A percentile compares a stretch with the other conserved stretches of the same genome.
Conservation (phyloP, 2,113 vertebrate genomes). For the Emydura subglobosa region DNA sequence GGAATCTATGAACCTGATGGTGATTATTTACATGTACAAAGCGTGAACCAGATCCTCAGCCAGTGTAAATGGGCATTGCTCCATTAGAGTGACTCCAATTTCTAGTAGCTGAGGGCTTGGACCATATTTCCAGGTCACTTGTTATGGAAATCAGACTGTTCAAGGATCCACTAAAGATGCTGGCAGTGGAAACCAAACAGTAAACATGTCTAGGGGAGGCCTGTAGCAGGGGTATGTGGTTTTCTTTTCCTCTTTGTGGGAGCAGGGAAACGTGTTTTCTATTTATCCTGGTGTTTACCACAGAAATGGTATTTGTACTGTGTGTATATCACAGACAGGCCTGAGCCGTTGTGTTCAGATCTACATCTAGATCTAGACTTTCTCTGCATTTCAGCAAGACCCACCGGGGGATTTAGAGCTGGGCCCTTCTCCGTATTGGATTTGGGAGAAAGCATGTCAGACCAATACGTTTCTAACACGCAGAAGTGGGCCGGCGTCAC, state of each 20-base stretch:
- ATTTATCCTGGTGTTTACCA: neutral
- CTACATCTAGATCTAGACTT: neutral
- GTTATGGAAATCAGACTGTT: neutral
- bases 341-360: neutral
- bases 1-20: neutral
- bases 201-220: neutral
- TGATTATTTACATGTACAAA: neutral
- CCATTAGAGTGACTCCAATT: accelerated
- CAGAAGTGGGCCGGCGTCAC: neutral
- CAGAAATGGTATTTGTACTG: neutral
- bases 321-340: neutral
- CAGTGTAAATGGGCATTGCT: neutral
- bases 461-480: neutral
- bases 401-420: neutral
- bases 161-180: neutral
- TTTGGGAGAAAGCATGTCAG: neutral
- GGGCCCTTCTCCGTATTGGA: neutral
- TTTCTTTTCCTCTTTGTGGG: neutral
- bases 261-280: neutral
- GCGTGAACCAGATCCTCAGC: neutral
- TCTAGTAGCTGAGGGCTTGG: neutral
- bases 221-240: neutral
- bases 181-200: neutral
- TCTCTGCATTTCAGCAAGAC: neutral
- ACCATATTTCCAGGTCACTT: neutral